Percentiles rank a stretch among this genome's conserved stretches.
Evolutionary conservation across 1,140 invertebrate species (phyloP).

Genomic region (Episyrphus balteatus): DNA sequence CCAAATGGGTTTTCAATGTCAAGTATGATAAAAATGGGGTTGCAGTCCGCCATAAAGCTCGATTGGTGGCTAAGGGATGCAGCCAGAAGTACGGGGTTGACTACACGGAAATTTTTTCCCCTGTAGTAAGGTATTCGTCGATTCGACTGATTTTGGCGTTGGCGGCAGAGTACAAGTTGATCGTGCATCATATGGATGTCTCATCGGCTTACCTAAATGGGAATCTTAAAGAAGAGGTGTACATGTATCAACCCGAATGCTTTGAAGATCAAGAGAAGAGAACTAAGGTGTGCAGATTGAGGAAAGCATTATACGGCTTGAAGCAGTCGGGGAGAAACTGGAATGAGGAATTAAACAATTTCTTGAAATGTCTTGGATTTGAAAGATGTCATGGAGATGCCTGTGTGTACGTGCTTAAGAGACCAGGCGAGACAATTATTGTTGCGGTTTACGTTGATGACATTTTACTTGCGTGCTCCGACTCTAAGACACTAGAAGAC

Average conservation of each 20-base stretch:
- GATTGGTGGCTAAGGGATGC: constrained; percentile 30
- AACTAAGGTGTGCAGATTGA: background rate
- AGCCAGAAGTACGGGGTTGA: constrained; percentile 21
- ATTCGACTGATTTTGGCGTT: constrained; percentile 28
- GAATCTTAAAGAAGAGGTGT: constrained; percentile 27
- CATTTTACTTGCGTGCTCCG: constrained; percentile 14
- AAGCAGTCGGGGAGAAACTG: constrained; percentile 14
- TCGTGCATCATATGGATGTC: constrained; percentile 30
- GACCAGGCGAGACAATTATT: constrained; percentile 2
- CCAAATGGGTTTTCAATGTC: constrained; percentile 33
- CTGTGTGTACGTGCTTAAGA: constrained; percentile 24
- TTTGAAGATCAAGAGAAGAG: constrained; percentile 1
- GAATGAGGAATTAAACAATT: constrained; percentile 21
- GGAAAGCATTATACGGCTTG: constrained; percentile 15
- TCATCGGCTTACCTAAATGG: constrained; percentile 38
- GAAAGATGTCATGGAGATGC: constrained; percentile 15
- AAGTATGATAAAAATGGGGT: constrained; percentile 23
- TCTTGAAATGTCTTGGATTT: constrained; percentile 16
- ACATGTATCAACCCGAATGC: constrained; percentile 8
- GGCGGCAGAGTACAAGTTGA: constrained; percentile 16
- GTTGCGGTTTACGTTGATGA: constrained; percentile 19
- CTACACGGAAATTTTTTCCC: constrained; percentile 30
- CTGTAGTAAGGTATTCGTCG: constrained; percentile 17
- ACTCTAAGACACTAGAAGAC: constrained; percentile 5
- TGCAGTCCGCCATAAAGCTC: constrained; percentile 28